A percentile compares a stretch with the other conserved stretches of the same genome.
Conservation (phyloP, 2,888 invertebrate species). For the Stegana nigrithorax region DNA sequence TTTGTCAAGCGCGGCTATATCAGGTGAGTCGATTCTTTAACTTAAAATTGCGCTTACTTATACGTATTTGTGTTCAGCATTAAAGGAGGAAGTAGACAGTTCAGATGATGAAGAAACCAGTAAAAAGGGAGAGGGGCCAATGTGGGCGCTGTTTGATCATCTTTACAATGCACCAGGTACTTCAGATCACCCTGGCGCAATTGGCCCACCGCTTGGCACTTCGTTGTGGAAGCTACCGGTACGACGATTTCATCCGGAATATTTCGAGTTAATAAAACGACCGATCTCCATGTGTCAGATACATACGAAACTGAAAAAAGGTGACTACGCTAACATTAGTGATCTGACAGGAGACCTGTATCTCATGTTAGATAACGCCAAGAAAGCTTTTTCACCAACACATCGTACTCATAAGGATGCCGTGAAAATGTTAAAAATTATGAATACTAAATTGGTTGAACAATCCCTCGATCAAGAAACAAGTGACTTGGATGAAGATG, state of each 20-base stretch:
- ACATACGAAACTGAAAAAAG: slow-evolving; percentile 82
- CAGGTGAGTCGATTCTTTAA: slow-evolving; percentile 37
- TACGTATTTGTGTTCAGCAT: slow-evolving; percentile 37
- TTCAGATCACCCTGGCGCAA: slow-evolving; percentile 68
- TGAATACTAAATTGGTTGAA: slow-evolving; percentile 79
- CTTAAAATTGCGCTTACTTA: neutral
- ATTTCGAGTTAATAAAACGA: slow-evolving; percentile 96
- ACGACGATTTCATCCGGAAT: slow-evolving; percentile 92
- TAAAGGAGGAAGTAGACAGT: slow-evolving; percentile 75
- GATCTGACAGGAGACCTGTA: slow-evolving; percentile 95
- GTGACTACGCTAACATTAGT: slow-evolving; percentile 84
- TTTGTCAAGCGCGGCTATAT: slow-evolving; percentile 56
- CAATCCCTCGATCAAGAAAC: slow-evolving; percentile 63
- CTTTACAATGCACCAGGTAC: slow-evolving; percentile 76
- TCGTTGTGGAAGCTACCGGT: slow-evolving; percentile 95
- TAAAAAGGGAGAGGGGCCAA: slow-evolving; percentile 78
- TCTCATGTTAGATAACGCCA: slow-evolving; percentile 97
- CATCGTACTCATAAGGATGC: slow-evolving; percentile 89
- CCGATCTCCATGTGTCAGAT: slow-evolving; percentile 96
- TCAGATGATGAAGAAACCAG: slow-evolving; percentile 74
- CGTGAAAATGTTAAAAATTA: slow-evolving; percentile 83
- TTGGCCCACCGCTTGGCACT: slow-evolving; percentile 87
- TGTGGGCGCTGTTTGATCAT: slow-evolving; percentile 91
- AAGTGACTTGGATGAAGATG: slow-evolving; percentile 57
- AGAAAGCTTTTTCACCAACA: slow-evolving; percentile 85